These are phyloP conservation scores for Neolamprologus multifasciatus DNA, from an alignment of 2,797 vertebrate species.

Conservation along the genomic window DNA sequence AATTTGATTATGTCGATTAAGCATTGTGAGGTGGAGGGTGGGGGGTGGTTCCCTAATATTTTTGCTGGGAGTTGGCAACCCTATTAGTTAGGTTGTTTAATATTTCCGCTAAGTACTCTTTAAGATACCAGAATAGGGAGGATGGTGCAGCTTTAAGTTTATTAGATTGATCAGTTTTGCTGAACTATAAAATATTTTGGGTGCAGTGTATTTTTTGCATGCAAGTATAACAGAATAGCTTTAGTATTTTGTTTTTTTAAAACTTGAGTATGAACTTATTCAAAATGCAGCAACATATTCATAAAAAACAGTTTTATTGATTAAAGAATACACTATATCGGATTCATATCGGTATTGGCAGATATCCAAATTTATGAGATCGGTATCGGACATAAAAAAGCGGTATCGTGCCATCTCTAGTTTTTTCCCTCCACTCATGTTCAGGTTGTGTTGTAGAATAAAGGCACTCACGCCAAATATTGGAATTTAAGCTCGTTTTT, in stretches of 20 bases:
- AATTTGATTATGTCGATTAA: accelerated
- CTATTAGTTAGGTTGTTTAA: background rate
- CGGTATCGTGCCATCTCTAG: background rate
- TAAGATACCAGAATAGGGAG: background rate
- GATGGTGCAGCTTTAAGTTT: background rate
- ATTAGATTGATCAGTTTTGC: accelerated
- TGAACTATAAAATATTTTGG: background rate
- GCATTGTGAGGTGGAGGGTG: accelerated
- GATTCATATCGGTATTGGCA: accelerated
- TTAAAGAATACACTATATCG: accelerated
- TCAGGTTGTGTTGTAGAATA: background rate
- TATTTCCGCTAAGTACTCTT: accelerated
- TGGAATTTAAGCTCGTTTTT: background rate
- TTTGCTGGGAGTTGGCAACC: background rate
- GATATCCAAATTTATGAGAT: background rate
- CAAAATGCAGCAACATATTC: accelerated
- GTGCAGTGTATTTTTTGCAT: background rate
- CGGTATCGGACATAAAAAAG: background rate
- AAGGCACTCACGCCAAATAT: accelerated
- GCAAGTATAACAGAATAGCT: background rate
- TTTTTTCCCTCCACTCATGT: background rate
- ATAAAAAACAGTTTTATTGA: background rate
- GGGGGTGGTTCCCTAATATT: background rate
- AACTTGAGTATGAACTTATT: background rate
- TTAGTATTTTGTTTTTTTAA: background rate